Conservation (phyloP, 2,888 invertebrate species). For the Caenorhabditis doughertyi region DNA sequence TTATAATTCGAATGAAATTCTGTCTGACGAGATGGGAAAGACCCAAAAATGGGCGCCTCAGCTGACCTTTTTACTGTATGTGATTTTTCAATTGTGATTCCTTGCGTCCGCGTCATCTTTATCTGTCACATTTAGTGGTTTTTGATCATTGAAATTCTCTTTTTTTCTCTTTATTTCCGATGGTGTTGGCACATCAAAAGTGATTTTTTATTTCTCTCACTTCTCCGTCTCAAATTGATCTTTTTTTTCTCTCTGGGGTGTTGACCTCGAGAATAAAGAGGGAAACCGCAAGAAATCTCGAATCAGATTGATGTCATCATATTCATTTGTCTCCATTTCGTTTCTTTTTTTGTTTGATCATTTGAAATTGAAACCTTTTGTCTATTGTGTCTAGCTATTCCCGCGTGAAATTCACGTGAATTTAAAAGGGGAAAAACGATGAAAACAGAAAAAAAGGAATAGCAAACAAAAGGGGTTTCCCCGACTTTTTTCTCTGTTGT, state of each 20-base stretch:
- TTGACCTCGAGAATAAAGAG: slow-evolving; percentile 24
- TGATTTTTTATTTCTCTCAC: slow-evolving; percentile 12
- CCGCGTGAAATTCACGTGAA: slow-evolving; percentile 32
- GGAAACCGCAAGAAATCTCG: slow-evolving; percentile 7
- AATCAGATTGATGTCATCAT: slow-evolving; percentile 7
- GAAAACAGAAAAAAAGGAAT: not conserved
- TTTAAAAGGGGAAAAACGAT: not conserved
- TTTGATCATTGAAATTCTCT: slow-evolving; percentile 38
- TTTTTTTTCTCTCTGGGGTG: too few species aligned
- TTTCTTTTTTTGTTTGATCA: slow-evolving; percentile 4
- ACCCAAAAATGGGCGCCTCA: slow-evolving; percentile 4
- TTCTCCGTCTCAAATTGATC: too few species aligned
- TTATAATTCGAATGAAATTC: not conserved
- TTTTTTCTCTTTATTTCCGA: slow-evolving; percentile 4
- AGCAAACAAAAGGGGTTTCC: slow-evolving; percentile 35
- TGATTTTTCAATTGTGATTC: slow-evolving; percentile 28
- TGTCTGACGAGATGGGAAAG: too few species aligned
- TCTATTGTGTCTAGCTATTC: not conserved
- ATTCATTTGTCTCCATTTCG: not conserved
- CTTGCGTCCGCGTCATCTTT: slow-evolving; percentile 21
- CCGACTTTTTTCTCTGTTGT: slow-evolving; percentile 12
- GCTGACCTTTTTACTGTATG: slow-evolving; percentile 41
- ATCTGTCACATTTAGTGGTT: slow-evolving; percentile 30
- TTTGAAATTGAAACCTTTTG: slow-evolving; percentile 9
- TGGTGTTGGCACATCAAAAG: slow-evolving; percentile 35